Conservation (phyloP, 2,113 vertebrate genomes). For the Perccottus glenii region DNA sequence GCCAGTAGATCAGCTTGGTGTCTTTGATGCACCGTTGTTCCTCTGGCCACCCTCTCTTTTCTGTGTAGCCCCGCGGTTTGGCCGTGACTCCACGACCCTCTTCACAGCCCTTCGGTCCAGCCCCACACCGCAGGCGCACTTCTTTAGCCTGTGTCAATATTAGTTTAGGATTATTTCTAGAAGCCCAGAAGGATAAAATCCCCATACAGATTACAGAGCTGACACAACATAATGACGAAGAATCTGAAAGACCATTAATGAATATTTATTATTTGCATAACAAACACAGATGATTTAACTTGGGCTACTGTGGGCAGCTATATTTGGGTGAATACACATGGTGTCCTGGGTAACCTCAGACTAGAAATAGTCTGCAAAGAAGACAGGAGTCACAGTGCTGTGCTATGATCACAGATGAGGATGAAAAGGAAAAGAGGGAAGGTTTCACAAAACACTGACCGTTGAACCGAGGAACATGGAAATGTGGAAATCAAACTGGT, state of each 20-base stretch:
- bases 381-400: constrained; percentile 64
- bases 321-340: constrained; percentile 67
- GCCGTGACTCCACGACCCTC: constrained; percentile 62
- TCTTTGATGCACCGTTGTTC: constrained; percentile 74
- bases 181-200: constrained; percentile 67
- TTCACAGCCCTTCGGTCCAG: constrained; percentile 57
- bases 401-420: constrained; percentile 56
- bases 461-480: constrained; percentile 17
- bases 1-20: constrained; percentile 41
- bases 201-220: constrained; percentile 65
- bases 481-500: no score
- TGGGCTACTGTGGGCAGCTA: constrained; percentile 71
- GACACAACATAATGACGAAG: constrained; percentile 74
- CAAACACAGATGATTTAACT: constrained; percentile 74
- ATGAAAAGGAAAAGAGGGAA: constrained; percentile 31
- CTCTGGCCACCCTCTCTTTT: constrained; percentile 58
- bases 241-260: constrained; percentile 73
- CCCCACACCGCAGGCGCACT: constrained; percentile 71
- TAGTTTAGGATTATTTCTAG: constrained; percentile 79
- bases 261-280: constrained; percentile 81
- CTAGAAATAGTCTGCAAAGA: constrained; percentile 62
- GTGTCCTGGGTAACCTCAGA: constrained; percentile 73
- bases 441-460: constrained; percentile 34
- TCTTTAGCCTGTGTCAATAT: constrained; percentile 82
- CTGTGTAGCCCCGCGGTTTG: constrained; percentile 62